Evolutionary conservation across 2,888 invertebrate genomes (phyloP).

Genomic region (Spisula solida): DNA sequence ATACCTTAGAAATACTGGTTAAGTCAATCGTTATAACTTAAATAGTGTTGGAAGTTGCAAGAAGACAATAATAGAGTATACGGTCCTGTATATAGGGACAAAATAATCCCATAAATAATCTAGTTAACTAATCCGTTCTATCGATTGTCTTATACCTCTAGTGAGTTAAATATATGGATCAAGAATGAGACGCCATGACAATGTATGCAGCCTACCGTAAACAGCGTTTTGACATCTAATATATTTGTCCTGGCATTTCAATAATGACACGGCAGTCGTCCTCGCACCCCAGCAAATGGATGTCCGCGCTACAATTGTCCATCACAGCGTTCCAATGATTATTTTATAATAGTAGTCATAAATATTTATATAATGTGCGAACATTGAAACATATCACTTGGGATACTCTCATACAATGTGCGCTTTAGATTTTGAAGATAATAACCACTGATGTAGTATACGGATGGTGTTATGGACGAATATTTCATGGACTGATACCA

Average conservation of each 20-base stretch:
- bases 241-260: not conserved
- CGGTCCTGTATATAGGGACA: too few relatives aligned
- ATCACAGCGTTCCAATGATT: not conserved
- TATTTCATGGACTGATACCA: too few relatives aligned
- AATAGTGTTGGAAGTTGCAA: too few relatives aligned
- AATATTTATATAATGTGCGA: not conserved
- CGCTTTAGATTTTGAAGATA: not conserved
- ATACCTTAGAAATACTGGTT: too few relatives aligned
- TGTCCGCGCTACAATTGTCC: not conserved
- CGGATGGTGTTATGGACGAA: too few relatives aligned
- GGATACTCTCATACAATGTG: not conserved
- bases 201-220: not conserved
- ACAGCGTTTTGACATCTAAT: slow-evolving; percentile 23
- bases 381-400: not conserved
- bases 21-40: too few relatives aligned
- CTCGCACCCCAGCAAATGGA: not conserved
- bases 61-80: too few relatives aligned
- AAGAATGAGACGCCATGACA: not conserved
- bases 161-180: not conserved
- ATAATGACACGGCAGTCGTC: slow-evolving; percentile 22
- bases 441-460: too few relatives aligned
- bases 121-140: not conserved
- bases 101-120: not conserved
- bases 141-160: not conserved
- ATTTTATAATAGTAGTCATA: slow-evolving; percentile 11